Evolutionary conservation across 2,797 vertebrate genomes (phyloP), one percentile per base, ranked within the genome.

Genomic region (Myripristis jacobus): DNA sequence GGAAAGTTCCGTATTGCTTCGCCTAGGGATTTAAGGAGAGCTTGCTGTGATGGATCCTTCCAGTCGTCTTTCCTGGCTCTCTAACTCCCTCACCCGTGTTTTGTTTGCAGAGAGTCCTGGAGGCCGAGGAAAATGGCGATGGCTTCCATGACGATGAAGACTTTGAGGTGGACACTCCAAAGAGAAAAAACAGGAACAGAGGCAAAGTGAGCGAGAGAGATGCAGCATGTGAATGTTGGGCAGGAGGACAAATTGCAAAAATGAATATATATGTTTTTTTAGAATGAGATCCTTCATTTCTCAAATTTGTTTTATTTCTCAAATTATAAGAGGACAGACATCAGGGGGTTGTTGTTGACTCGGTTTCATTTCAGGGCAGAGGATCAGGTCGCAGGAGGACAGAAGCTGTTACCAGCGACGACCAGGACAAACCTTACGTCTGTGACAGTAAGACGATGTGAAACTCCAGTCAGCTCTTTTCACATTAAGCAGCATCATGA

Each of bases 341-440:
- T 61, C 21, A 4, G 3, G 0, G 1, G 6, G 29, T 1, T 60
- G 2, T 22, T 64, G 27, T 51, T 80, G n/a, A n/a, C n/a, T n/a
- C n/a, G n/a, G n/a, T n/a, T n/a, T 67, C 22, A 24, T 62, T 53
- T 50, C 91, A 99, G 97, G 96, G 95, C 91, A 95, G 96, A 80
- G 95, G 96, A 73, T 96, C 96, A 47, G 95, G 94, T 72, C 96
- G 96, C 80, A 95, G 95, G 90, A 96, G 95, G 87, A 93, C 95
- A 7, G 97, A 98, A 46, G 92, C 95, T 3, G 93, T 95, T 53
- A 95, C 94, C 82, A 91, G 79, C 47, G 97, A 99, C 22, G 97
- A 99, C 82, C 96, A 97, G 29, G 97, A 98, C 90, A 99, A 98
- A 89, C 97, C 97, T 75, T 99, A 98, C 85, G 96, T 98, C 93